These are phyloP conservation scores for Proisotoma minuta DNA, from an alignment of 2,888 invertebrate species.

Conservation along the genomic window DNA sequence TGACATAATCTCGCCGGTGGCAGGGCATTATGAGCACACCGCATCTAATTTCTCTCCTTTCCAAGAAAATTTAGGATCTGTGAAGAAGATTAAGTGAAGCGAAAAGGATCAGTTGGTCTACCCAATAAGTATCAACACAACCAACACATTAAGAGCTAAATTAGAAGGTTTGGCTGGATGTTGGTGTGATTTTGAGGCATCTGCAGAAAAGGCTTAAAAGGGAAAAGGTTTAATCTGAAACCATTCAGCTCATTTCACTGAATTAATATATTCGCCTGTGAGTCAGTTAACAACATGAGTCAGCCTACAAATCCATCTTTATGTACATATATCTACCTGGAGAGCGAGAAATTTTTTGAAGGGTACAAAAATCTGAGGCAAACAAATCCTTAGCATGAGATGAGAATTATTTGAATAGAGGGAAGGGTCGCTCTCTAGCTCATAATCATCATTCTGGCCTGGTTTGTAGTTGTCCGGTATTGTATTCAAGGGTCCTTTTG, in stretches of 20 bases:
- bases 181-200: not conserved
- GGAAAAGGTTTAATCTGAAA: too few species aligned
- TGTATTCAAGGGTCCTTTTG: constrained; percentile 3
- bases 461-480: not conserved
- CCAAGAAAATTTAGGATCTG: not conserved
- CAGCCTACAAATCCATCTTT: too few species aligned
- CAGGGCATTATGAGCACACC: not conserved
- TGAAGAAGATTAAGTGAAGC: not conserved
- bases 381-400: not conserved
- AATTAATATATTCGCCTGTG: too few species aligned
- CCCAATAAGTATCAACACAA: not conserved
- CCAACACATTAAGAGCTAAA: not conserved
- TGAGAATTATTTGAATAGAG: not conserved
- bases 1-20: not conserved
- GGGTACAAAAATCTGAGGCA: too few species aligned
- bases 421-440: not conserved
- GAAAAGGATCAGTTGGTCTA: not conserved
- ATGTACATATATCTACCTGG: too few species aligned
- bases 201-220: too few species aligned
- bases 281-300: too few species aligned
- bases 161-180: not conserved
- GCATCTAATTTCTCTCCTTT: not conserved
- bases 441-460: too few species aligned
- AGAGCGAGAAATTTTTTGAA: too few species aligned
- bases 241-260: too few species aligned